phyloP scores from a whole-genome alignment of 1,140 invertebrate genomes.

The Drosophila asahinai region DNA sequence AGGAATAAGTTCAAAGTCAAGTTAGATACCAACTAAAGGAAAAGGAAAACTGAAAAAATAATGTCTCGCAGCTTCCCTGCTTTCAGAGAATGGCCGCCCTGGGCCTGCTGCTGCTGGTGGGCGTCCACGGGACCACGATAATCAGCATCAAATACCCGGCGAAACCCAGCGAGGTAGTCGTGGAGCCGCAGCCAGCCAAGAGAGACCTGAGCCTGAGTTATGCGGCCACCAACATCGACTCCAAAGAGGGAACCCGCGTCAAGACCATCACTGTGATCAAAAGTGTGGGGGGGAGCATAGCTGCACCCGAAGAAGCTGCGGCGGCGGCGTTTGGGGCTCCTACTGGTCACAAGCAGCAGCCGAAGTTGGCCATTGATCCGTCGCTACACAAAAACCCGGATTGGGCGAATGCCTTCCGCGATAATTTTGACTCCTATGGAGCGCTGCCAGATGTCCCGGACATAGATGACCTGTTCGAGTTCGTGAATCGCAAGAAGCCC shows the following conservation, averaged over 20 bases:
- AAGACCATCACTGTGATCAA: conserved; percentile 84
- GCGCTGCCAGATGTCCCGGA: conserved; percentile 78
- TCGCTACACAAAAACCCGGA: conserved; percentile 75
- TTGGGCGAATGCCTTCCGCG: conserved; percentile 77
- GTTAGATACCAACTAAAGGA: neutral
- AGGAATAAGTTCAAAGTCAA: conserved; percentile 16
- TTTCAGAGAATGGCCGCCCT: conserved; percentile 63
- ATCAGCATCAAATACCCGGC: conserved; percentile 76
- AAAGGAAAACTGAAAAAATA: neutral
- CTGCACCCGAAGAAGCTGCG: conserved; percentile 30
- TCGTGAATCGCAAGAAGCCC: conserved; percentile 71
- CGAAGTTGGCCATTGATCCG: conserved; percentile 70
- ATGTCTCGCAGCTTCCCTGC: conserved; percentile 9
- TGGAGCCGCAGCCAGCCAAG: conserved; percentile 64
- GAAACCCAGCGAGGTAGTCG: conserved; percentile 26
- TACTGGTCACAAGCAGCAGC: conserved; percentile 39
- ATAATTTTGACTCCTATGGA: conserved; percentile 80
- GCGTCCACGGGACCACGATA: conserved; percentile 71
- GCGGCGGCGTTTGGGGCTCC: conserved; percentile 21
- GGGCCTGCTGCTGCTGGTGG: conserved; percentile 65
- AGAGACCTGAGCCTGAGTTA: conserved; percentile 81
- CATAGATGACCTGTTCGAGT: conserved; percentile 82
- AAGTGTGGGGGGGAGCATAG: conserved; percentile 61
- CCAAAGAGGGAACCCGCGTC: conserved; percentile 82
- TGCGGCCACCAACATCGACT: conserved; percentile 82